Evolutionary conservation across 2,888 invertebrate species (phyloP).

Genomic region (Petrolisthes cinctipes): DNA sequence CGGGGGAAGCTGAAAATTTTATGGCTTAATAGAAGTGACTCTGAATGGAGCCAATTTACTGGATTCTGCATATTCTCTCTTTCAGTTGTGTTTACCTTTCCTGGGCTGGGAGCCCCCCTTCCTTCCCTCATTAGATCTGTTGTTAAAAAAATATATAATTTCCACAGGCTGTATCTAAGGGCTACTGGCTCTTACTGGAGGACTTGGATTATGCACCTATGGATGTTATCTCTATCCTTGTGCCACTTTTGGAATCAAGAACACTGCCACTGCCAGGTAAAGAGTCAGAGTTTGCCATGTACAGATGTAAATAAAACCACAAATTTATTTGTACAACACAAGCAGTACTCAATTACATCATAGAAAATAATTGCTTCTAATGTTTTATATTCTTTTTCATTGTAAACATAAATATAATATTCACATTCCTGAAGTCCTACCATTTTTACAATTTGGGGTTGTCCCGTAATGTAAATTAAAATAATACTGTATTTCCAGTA

Average conservation of each 20-base stretch:
- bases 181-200: conserved; percentile 93
- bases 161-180: conserved; percentile 82
- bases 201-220: conserved; percentile 94
- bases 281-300: not conserved
- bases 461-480: too few species aligned
- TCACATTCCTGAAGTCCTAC: too few species aligned
- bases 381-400: not conserved
- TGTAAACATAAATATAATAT: too few species aligned
- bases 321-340: not conserved
- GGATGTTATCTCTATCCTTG: conserved; percentile 90
- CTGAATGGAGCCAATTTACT: too few species aligned
- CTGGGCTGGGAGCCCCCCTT: too few species aligned
- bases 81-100: too few species aligned
- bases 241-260: conserved; percentile 86
- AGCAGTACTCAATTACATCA: not conserved
- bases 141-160: not conserved
- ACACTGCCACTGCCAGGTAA: conserved; percentile 80
- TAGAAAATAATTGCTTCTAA: not conserved
- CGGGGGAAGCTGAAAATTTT: too few species aligned
- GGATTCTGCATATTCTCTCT: too few species aligned
- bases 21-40: too few species aligned
- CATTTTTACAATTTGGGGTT: too few species aligned
- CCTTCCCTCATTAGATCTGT: not conserved
- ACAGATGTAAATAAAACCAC: too few species aligned
- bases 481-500: too few species aligned